Conservation (phyloP, 2,113 vertebrate species). For the Origma solitaria region DNA sequence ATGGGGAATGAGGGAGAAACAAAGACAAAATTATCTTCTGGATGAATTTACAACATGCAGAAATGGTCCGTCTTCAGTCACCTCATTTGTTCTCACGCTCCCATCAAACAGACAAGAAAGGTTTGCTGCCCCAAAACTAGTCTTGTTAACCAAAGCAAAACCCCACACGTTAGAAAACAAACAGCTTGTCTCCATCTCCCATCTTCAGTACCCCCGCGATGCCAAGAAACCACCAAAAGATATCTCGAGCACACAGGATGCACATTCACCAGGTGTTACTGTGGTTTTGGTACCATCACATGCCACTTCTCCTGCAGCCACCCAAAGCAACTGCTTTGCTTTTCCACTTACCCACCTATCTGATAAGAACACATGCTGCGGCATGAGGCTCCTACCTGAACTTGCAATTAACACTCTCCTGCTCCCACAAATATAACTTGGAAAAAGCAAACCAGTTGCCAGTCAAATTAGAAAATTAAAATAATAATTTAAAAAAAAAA, state of each 20-base stretch:
- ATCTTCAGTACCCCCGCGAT: neutral
- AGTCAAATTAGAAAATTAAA: neutral
- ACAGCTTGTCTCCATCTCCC: constrained; percentile 1
- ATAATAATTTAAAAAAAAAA: too few species aligned
- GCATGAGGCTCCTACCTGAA: neutral
- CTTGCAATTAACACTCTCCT: neutral
- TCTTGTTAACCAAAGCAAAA: neutral
- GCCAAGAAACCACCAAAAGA: constrained; percentile 7
- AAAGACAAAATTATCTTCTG: neutral
- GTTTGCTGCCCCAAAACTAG: neutral
- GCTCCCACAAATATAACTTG: neutral
- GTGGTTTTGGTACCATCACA: neutral
- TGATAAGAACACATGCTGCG: neutral
- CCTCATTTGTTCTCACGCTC: neutral
- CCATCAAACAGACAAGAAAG: neutral
- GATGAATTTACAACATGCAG: neutral
- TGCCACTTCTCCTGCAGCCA: neutral
- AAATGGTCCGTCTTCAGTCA: neutral
- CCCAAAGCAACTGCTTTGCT: neutral
- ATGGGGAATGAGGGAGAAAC: neutral
- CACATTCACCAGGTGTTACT: constrained; percentile 30
- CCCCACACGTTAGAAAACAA: neutral
- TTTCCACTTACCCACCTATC: neutral
- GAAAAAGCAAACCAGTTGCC: neutral
- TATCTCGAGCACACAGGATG: neutral